Conservation (phyloP, 2,113 vertebrate genomes). For the Indicator indicator region DNA sequence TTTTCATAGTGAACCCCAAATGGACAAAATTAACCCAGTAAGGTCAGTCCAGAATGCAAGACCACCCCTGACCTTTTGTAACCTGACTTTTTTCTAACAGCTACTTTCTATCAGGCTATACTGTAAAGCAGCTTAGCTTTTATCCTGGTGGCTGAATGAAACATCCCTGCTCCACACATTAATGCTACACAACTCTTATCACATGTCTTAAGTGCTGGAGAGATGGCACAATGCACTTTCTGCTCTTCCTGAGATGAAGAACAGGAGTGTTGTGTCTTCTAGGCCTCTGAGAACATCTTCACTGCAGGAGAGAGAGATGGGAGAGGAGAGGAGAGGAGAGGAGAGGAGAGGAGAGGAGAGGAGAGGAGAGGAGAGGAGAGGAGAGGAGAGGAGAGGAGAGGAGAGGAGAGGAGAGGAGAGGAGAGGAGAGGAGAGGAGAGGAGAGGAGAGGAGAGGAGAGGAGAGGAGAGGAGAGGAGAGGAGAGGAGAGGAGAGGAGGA, state of each 20-base stretch:
- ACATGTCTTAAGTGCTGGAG: neutral
- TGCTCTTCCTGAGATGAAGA: neutral
- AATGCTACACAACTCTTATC: neutral
- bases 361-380: neutral
- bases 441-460: neutral
- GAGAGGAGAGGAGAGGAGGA: neutral
- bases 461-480: no score
- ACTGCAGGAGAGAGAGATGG: neutral
- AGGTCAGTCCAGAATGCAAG: neutral
- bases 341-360: neutral
- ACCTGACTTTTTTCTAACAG: neutral
- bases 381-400: no score
- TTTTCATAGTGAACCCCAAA: neutral
- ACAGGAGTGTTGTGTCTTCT: neutral
- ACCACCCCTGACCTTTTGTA: slow-evolving; percentile 10
- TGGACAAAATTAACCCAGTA: slow-evolving; percentile 14
- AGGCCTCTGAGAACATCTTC: neutral
- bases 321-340: no score
- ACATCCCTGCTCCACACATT: neutral
- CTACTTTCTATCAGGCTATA: neutral
- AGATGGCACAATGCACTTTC: no score
- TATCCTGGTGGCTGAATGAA: neutral
- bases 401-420: neutral
- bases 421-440: no score
- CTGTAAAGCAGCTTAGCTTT: slow-evolving; percentile 1